Base-by-base conservation (phyloP, 2,113 vertebrate genomes). In the Hymenochirus boettgeri region DNA sequence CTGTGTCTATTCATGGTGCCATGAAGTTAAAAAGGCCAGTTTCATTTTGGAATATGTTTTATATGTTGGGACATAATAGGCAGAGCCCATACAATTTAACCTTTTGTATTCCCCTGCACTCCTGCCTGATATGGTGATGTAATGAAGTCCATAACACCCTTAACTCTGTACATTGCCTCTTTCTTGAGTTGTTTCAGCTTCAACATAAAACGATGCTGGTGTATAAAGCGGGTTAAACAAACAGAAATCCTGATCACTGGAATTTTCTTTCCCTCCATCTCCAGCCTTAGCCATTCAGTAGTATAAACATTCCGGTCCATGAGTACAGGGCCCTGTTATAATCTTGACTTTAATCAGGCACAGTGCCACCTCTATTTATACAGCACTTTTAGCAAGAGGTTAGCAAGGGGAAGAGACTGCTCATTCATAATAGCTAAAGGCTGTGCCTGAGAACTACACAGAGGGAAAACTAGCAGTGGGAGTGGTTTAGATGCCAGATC, bases 361-460 rank as follows among this genome's bases (percentile, higher is more conserved):
- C 46, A 2, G 46, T 48, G 46, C 24, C 55, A 31, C 35, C 18
- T 23, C 56, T 59, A 52, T 42, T 53, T 59, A 42, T 50, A 59
- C 31, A 53, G 47, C 33, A 25, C 24, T n/a, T 29, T 25, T n/a
- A 27, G 11, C 31, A 60, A n/a, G 24, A 12, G 33, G 24, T 60
- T 29, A 45, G 31, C 37, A 51, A 66, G 35, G 55, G 12, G n/a
- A 24, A 50, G 54, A 67, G 65, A n/a, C 48, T 60, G 33, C 42
- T 67, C 65, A 67, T 67, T 67, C 65, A 67, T 67, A 67, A 60
- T 31, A 52, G 56, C 27, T 42, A 21, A 6, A 67, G 65, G 56
- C 56, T 29, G 13, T 45, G 65, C 12, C 47, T 67, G 65, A 47
- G n/a, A 50, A 52, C 29, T 58, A 66, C 64, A 67, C 56, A 67